phyloP scores from a whole-genome alignment of 2,113 vertebrate species.

The Candoia aspera region DNA sequence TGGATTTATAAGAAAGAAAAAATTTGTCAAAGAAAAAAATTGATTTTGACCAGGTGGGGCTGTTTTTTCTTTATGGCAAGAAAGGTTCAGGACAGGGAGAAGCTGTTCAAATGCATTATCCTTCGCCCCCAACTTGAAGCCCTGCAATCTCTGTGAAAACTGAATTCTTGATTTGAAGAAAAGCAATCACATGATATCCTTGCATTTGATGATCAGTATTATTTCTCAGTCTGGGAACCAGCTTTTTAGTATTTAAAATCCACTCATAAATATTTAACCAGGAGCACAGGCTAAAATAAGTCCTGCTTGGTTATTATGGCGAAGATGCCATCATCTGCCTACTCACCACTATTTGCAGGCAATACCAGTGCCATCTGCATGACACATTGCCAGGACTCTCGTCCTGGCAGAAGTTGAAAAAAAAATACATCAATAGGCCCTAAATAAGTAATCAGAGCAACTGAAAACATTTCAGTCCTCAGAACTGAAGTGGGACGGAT shows the following conservation, averaged over 20 bases:
- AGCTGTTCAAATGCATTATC: background rate
- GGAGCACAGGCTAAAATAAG: conserved; percentile 63
- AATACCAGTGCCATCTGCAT: conserved; percentile 52
- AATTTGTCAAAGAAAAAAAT: background rate
- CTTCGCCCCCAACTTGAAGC: background rate
- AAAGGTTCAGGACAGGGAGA: background rate
- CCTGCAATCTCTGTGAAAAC: background rate
- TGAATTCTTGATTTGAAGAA: background rate
- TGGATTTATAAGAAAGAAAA: background rate
- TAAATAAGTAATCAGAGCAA: conserved; percentile 77
- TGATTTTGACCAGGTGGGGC: background rate
- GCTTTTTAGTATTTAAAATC: conserved; percentile 66
- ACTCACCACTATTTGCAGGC: conserved; percentile 48
- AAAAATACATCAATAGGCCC: conserved; percentile 68
- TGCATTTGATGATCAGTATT: background rate
- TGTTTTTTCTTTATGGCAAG: background rate
- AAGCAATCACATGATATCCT: background rate
- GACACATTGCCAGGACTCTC: conserved; percentile 54
- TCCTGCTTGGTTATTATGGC: conserved; percentile 62
- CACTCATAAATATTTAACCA: conserved; percentile 70
- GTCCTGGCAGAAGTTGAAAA: conserved; percentile 63
- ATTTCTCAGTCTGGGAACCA: conserved; percentile 19
- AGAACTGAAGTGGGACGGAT: conserved; percentile 54
- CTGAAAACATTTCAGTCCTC: conserved; percentile 61
- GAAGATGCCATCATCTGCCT: conserved; percentile 47